Percentiles rank a stretch among this genome's conserved stretches.
phyloP scores from a whole-genome alignment of 2,113 vertebrate genomes.

The Phyllostomus hastatus region DNA sequence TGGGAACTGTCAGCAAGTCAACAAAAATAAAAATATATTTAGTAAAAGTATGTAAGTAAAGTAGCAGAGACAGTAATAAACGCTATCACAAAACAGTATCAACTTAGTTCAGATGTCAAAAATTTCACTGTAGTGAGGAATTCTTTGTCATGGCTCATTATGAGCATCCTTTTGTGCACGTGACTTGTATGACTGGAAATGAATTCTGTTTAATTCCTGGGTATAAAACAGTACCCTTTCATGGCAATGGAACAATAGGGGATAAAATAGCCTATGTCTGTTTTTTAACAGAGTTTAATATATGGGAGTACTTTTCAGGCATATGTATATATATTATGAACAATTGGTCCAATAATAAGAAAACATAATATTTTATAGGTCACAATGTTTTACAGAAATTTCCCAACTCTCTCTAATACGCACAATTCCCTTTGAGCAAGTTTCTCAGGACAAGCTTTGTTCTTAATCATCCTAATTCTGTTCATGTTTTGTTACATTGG shows the following conservation, averaged over 20 bases:
- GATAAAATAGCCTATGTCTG: background rate
- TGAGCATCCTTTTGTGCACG: background rate
- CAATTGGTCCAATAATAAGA: background rate
- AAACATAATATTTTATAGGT: slow-evolving; percentile 32
- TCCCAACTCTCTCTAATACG: slow-evolving; percentile 20
- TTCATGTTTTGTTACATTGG: slow-evolving; percentile 36
- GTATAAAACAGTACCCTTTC: background rate
- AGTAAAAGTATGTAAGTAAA: background rate
- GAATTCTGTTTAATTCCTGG: slow-evolving; percentile 33
- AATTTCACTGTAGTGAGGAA: background rate
- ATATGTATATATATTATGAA: background rate
- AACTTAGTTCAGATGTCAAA: background rate
- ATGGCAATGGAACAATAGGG: background rate
- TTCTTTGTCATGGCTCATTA: background rate
- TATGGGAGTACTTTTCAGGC: background rate
- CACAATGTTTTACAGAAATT: slow-evolving; percentile 39
- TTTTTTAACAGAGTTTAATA: background rate
- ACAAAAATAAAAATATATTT: slow-evolving; percentile 25
- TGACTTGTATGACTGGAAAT: background rate
- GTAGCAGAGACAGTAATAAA: background rate
- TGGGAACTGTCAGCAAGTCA: background rate
- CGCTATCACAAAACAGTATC: background rate
- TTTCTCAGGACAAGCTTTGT: slow-evolving; percentile 48
- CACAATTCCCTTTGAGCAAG: slow-evolving; percentile 37
- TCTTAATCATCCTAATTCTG: slow-evolving; percentile 62